These are phyloP conservation scores for Cyprinodon variegatus DNA, from an alignment of 2,113 vertebrate genomes.

Conservation along the genomic window DNA sequence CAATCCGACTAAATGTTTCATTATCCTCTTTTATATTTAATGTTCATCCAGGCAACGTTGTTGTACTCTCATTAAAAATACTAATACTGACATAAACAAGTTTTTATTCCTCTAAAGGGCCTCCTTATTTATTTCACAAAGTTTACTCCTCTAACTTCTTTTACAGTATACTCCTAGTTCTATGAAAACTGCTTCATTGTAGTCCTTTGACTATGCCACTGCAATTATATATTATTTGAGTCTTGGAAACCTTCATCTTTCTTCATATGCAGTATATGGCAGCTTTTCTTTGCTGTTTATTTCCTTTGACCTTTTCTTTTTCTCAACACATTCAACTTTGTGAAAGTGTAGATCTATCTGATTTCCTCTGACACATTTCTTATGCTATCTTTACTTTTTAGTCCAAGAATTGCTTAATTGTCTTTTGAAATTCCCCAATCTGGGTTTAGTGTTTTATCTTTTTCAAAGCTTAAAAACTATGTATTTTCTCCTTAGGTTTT, in stretches of 20 bases:
- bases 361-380: neutral
- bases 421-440: conserved; percentile 22
- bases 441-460: conserved; percentile 32
- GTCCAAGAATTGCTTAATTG: conserved; percentile 24
- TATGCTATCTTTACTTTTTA: conserved; percentile 10
- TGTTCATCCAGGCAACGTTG: conserved; percentile 50
- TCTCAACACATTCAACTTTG: neutral
- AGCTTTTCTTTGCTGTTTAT: neutral
- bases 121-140: conserved; percentile 10
- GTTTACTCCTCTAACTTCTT: neutral
- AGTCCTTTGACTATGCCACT: conserved; percentile 26
- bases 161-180: conserved; percentile 7
- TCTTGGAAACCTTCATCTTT: conserved; percentile 27
- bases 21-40: conserved; percentile 69
- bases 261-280: neutral
- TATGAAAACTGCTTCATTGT: conserved; percentile 43
- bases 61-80: conserved; percentile 15
- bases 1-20: conserved; percentile 73
- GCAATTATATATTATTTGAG: conserved; percentile 56
- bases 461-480: conserved; percentile 14
- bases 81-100: neutral
- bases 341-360: neutral
- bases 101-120: neutral
- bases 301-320: conserved; percentile 7
- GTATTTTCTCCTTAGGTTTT: conserved; percentile 28